Base-by-base conservation (phyloP, 1,140 invertebrate genomes). In the Platyscapa corneri region DNA sequence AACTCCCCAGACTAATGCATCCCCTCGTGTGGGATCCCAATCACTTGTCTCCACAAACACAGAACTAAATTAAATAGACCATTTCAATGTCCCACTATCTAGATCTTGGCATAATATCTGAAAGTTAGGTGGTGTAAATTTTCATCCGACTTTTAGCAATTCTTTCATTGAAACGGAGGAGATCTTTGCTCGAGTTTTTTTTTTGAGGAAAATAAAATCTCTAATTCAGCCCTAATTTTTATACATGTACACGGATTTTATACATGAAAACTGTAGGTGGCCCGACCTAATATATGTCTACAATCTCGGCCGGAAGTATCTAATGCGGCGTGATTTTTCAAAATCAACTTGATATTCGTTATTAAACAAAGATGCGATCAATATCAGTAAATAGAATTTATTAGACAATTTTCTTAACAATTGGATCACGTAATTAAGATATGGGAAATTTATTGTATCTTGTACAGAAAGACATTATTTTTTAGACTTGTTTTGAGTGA, bases 31-130 rank as follows among this genome's bases (percentile, higher is more conserved):
- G 30, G 75, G 72, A 64, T 37, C 76, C 56, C 7, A 34, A 76
- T 72, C 30, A 65, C 53, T 83, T 76, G 70, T 72, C 65, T 76
- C 16, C 32, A 83, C 72, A 83, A 83, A 83, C 37, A 83, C 12
- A 42, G 37, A 46, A 18, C 12, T 37, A 75, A 82, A 37, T 34
- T 53, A 72, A 74, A 74, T 49, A 83, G 14, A 76, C 72, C n/a
- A 18, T 27, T 72, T 46, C n/a, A 20, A 32, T 27, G 14, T 27
- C 5, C 20, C 74, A 23, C 56, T 27, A 32, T 49, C 27, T 53
- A 49, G 27, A 16, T 3, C 10, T 53, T 32, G 46, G 27, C 7
- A 76, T 76, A 23, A 77, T 77, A 67, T 65, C 32, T 34, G 67
- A 46, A 77, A 77, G 56, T 37, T 42, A 53, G 32, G 53, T 76